These are phyloP conservation scores for Lottia gigantea DNA, from an alignment of 2,888 invertebrate genomes.

Conservation along the genomic window DNA sequence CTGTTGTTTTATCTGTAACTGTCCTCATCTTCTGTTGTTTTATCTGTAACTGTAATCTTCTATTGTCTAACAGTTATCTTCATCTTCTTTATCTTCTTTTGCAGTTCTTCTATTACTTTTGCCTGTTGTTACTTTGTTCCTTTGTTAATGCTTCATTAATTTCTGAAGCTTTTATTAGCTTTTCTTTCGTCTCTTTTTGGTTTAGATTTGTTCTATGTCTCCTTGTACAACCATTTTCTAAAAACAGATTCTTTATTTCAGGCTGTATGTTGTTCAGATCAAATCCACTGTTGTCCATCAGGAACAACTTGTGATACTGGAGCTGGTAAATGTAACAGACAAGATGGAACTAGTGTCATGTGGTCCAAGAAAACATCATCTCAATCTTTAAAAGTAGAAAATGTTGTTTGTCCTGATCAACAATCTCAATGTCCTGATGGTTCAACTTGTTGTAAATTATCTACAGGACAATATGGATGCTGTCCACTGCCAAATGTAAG, in stretches of 20 bases:
- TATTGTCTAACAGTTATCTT: no score
- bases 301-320: constrained; percentile 48
- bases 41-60: no score
- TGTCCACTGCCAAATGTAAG: constrained; percentile 29
- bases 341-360: constrained; percentile 4
- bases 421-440: constrained; percentile 20
- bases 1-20: no score
- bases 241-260: constrained; percentile 15
- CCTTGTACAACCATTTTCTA: no score
- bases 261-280: constrained; percentile 62
- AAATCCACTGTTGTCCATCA: constrained; percentile 60
- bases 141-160: no score
- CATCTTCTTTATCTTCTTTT: no score
- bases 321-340: constrained; percentile 38
- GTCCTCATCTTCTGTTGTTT: no score
- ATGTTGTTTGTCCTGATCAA: constrained; percentile 21
- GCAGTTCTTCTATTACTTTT: no score
- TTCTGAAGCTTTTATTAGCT: no score
- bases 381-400: not conserved
- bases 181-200: no score
- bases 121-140: no score
- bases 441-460: constrained; percentile 25
- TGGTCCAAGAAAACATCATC: constrained; percentile 14
- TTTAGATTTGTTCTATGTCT: no score
- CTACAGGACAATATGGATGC: constrained; percentile 25